phyloP scores from a whole-genome alignment of 2,888 invertebrate genomes.

The Deilephila elpenor region DNA sequence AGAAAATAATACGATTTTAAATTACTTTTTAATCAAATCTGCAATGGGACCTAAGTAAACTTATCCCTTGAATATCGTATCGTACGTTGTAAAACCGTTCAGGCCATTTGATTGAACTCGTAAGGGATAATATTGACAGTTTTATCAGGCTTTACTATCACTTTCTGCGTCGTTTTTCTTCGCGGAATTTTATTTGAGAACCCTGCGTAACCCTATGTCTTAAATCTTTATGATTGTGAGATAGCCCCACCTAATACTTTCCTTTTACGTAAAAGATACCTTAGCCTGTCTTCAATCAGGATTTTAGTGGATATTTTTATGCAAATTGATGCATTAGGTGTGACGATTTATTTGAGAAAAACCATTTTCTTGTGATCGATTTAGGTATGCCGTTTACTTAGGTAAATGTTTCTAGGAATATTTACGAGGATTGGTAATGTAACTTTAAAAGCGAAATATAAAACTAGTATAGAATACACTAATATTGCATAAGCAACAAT shows the following conservation, averaged over 20 bases:
- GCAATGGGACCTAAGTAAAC: not conserved
- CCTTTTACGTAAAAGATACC: slow-evolving; percentile 2
- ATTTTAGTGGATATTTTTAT: slow-evolving; percentile 5
- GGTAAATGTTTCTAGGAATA: too few relatives aligned
- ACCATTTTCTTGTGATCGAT: not conserved
- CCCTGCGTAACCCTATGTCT: slow-evolving; percentile 35
- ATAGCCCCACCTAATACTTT: slow-evolving; percentile 4
- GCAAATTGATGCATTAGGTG: not conserved
- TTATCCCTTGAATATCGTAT: slow-evolving; percentile 9
- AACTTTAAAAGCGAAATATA: too few relatives aligned
- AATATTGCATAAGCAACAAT: too few relatives aligned
- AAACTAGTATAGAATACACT: too few relatives aligned
- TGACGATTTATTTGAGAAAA: not conserved
- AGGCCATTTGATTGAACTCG: slow-evolving; percentile 52
- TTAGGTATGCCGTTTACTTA: not conserved
- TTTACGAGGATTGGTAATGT: too few relatives aligned
- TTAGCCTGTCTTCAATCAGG: slow-evolving; percentile 24
- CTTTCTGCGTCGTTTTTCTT: slow-evolving; percentile 48
- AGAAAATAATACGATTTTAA: too few relatives aligned
- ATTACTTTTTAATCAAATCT: too few relatives aligned
- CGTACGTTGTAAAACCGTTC: slow-evolving; percentile 39
- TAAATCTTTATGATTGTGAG: slow-evolving; percentile 28
- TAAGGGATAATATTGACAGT: slow-evolving; percentile 54
- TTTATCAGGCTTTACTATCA: slow-evolving; percentile 58
- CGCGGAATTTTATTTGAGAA: slow-evolving; percentile 46